Evolutionary conservation across 2,797 vertebrate genomes (phyloP).

Genomic region (Sebastes jordani): DNA sequence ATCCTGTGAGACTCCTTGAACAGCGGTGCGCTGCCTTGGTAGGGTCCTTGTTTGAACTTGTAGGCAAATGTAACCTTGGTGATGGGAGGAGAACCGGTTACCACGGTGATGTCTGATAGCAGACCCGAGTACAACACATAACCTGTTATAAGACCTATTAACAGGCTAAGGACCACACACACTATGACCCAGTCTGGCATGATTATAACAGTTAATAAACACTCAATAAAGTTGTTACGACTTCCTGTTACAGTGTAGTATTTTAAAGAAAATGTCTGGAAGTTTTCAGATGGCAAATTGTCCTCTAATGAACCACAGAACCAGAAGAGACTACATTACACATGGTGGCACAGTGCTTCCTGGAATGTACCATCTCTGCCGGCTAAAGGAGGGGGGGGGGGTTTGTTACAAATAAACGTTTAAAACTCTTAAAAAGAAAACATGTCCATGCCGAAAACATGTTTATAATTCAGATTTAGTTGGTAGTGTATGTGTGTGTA

Average conservation of each 20-base stretch:
- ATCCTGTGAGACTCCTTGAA: conserved; percentile 89
- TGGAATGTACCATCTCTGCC: conserved; percentile 65
- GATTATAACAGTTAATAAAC: neutral
- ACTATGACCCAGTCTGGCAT: conserved; percentile 88
- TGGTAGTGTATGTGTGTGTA: neutral
- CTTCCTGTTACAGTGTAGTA: neutral
- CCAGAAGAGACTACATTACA: neutral
- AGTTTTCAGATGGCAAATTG: neutral
- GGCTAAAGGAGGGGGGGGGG: neutral
- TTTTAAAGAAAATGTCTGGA: neutral
- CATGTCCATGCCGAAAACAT: neutral
- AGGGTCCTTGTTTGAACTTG: conserved; percentile 88
- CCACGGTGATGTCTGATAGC: conserved; percentile 83
- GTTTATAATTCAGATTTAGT: neutral
- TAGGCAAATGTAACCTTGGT: conserved; percentile 90
- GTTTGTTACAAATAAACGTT: neutral
- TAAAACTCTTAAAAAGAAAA: neutral
- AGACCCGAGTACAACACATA: conserved; percentile 88
- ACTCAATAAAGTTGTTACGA: neutral
- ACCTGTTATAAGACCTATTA: conserved; percentile 81
- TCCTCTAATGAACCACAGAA: neutral
- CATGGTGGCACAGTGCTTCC: conserved; percentile 49
- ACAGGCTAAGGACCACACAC: conserved; percentile 77
- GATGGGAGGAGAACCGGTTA: conserved; percentile 88
- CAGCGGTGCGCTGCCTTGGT: conserved; percentile 82